These are phyloP conservation scores for Dione juno DNA, from an alignment of 2,888 invertebrate species.

Conservation along the genomic window DNA sequence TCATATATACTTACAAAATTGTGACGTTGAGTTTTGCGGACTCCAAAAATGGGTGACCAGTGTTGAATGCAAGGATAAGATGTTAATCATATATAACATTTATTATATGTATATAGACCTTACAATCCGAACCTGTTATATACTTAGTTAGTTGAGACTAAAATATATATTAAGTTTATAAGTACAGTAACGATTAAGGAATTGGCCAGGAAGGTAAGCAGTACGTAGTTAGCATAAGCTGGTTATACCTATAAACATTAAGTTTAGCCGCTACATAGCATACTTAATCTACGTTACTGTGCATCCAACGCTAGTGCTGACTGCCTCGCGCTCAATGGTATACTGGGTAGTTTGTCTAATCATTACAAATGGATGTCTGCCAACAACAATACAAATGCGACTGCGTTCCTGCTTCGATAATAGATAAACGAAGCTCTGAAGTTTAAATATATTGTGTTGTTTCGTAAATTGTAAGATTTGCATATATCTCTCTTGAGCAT, in stretches of 20 bases:
- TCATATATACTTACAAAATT: neutral
- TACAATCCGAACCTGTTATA: neutral
- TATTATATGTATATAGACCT: neutral
- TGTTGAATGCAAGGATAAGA: neutral
- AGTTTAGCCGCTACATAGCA: constrained; percentile 6
- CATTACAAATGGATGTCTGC: constrained; percentile 68
- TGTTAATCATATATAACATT: too few relatives aligned
- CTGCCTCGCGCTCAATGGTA: constrained; percentile 42
- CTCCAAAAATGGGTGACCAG: neutral
- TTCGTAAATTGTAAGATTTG: constrained; percentile 14
- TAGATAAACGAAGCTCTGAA: constrained; percentile 48
- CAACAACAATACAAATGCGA: constrained; percentile 60
- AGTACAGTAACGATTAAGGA: neutral
- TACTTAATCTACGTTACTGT: constrained; percentile 12
- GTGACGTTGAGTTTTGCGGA: too few relatives aligned
- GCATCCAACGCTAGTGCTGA: constrained; percentile 23
- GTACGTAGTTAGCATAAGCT: neutral
- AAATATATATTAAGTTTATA: neutral
- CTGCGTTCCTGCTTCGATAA: constrained; percentile 53
- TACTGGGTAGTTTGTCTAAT: constrained; percentile 52
- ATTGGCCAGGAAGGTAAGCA: neutral
- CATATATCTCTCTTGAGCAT: neutral
- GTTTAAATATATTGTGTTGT: constrained; percentile 11
- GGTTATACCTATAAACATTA: constrained; percentile 8
- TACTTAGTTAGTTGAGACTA: neutral